Evolutionary conservation across 1,140 invertebrate species (phyloP).

Genomic region (Scylla paramamosain): DNA sequence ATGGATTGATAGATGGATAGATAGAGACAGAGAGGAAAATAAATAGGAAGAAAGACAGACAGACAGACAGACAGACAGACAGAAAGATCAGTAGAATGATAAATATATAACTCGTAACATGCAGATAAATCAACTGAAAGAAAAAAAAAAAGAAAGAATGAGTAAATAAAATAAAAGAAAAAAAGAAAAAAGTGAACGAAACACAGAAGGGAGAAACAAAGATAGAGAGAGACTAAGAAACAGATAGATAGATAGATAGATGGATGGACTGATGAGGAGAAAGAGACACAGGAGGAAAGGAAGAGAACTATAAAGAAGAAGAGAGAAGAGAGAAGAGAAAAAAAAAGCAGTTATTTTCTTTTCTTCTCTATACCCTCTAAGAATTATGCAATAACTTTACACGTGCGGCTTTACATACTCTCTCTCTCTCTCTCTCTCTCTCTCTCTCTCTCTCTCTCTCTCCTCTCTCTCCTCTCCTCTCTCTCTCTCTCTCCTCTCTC

Average conservation of each 20-base stretch:
- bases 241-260: no score
- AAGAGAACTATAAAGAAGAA: neutral
- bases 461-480: constrained; percentile 25
- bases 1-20: no score
- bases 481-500: constrained; percentile 28
- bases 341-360: no score
- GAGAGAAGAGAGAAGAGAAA: constrained; percentile 5
- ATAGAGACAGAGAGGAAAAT: neutral
- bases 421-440: constrained; percentile 60
- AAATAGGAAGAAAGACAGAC: no score
- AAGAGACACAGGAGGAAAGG: neutral
- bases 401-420: neutral
- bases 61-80: neutral
- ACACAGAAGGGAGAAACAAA: no score
- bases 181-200: no score
- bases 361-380: no score
- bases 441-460: constrained; percentile 30
- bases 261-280: neutral
- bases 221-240: no score
- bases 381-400: neutral
- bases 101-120: neutral
- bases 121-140: no score
- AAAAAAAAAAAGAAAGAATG: no score
- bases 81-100: constrained; percentile 25
- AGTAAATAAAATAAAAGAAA: no score